Base-by-base conservation (phyloP, 1,140 invertebrate genomes). In the Paramacrobiotus metropolitanus region DNA sequence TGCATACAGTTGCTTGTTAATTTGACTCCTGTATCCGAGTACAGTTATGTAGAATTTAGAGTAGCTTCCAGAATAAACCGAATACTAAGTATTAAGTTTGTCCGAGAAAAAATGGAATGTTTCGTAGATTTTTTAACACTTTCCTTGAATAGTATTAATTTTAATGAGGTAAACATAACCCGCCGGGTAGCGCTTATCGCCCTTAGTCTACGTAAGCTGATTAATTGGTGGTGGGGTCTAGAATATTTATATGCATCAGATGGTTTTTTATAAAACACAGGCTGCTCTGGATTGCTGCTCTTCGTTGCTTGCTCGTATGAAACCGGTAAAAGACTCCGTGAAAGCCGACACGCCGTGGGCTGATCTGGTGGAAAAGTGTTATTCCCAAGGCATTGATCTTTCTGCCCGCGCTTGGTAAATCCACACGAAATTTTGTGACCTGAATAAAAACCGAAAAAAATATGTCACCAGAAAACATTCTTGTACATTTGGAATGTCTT, bases 281-380 rank as follows among this genome's bases (percentile, higher is more conserved):
- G 82, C 82, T n/a, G 78, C 80, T 1, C 74, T 80, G 31, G 78
- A 79, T 64, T 80, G 81, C 30, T 86, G 84, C 67, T 77, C 82
- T 61, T 75, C 77, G 9, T 65, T 88, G 1, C 64, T 80, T 30
- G 68, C 75, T 21, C 76, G 82, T 64, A 69, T 87, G 61, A 75
- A 80, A 60, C 81, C 82, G 0, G 67, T 83, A 1, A 80, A 72
- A 68, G 69, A 77, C 1, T 76, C 77, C 61, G 65, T 84, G 66
- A n/a, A n/a, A n/a, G 67, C 74, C 2, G 75, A 81, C 65, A 75
- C 79, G 2, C 72, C 74, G 1, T 88, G 85, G 85, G 68, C 77
- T 62, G 73, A 82, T 59, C 67, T 85, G 3, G 71, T 86, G n/a
- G 71, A 76, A 34, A 67, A 72, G 60, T 82, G 82, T 29, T 74